Evolutionary conservation across 2,797 vertebrate species (phyloP), one percentile per base, ranked within the genome.

Genomic region (Novumbra hubbsi): DNA sequence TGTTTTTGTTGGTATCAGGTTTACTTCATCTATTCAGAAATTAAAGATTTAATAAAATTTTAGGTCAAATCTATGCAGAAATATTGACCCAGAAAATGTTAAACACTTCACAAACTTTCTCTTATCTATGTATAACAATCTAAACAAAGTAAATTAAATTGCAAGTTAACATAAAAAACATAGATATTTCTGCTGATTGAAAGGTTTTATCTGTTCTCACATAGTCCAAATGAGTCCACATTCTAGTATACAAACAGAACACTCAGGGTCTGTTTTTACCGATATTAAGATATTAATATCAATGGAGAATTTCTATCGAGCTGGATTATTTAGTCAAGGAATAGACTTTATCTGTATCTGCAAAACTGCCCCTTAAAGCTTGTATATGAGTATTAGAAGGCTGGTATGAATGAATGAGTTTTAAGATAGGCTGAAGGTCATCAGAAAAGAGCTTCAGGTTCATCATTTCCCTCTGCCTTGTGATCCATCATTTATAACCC

Each of bases 401-500:
- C 52, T 55, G 52, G 52, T 2, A 12, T 27, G 60, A 14, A 16
- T 15, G 60, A 34, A 38, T 11, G 65, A 67, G 65, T n/a, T 41
- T 11, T n/a, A 45, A 69, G 68, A 50, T 28, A 45, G 45, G 45
- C 68, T 69, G 8, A 45, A 69, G 50, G 50, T 38, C 17, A 57
- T 69, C 30, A 69, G 68, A 6, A 81, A 71, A 38, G 34, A 72
- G 75, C 78, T 78, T 73, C 72, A 83, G 78, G 81, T 83, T 81
- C 71, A 74, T 66, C 24, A 65, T 57, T 45, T 28, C 64, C 73
- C 69, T 48, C 68, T 69, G 45, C 19, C 68, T 24, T 69, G 15
- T 49, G 45, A 69, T 69, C 68, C 50, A 94, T 94, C 86, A 93
- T 94, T 94, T 90, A 94, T 94, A 88, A 74, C 38, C 34, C 93